Conservation (phyloP, 1,140 invertebrate species). For the Cotesia chilonis region DNA sequence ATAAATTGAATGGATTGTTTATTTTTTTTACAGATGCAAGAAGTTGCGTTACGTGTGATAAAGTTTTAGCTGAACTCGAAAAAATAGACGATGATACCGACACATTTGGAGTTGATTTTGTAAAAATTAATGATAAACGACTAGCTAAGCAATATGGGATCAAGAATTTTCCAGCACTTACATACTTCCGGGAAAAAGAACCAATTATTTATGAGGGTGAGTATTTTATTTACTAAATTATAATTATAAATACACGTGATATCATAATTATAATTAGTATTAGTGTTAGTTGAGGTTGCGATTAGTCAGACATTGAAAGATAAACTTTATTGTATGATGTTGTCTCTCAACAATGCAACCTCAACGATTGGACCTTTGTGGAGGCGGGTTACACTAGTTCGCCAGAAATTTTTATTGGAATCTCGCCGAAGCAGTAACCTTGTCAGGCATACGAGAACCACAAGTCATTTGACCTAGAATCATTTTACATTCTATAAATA, state of each 20-base stretch:
- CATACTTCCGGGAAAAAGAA: slow-evolving; percentile 93
- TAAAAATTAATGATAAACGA: slow-evolving; percentile 95
- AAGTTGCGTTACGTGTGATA: slow-evolving; percentile 91
- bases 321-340: slow-evolving; percentile 5
- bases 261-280: too few relatives aligned
- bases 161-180: slow-evolving; percentile 91
- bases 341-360: slow-evolving; percentile 26
- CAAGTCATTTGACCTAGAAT: slow-evolving; percentile 48
- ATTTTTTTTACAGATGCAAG: slow-evolving; percentile 76
- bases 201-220: slow-evolving; percentile 91
- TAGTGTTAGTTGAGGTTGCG: not conserved
- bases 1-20: slow-evolving; percentile 5
- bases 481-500: slow-evolving; percentile 22
- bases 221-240: slow-evolving; percentile 35
- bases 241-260: slow-evolving; percentile 27
- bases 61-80: slow-evolving; percentile 88
- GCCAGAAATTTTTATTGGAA: slow-evolving; percentile 50
- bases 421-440: slow-evolving; percentile 47
- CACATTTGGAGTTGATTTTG: slow-evolving; percentile 92
- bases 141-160: slow-evolving; percentile 94
- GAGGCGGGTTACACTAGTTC: slow-evolving; percentile 39
- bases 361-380: slow-evolving; percentile 14
- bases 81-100: slow-evolving; percentile 95
- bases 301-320: not conserved
- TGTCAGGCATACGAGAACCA: slow-evolving; percentile 46